Base-by-base conservation (phyloP, 2,113 vertebrate species). In the Crypturellus undulatus region DNA sequence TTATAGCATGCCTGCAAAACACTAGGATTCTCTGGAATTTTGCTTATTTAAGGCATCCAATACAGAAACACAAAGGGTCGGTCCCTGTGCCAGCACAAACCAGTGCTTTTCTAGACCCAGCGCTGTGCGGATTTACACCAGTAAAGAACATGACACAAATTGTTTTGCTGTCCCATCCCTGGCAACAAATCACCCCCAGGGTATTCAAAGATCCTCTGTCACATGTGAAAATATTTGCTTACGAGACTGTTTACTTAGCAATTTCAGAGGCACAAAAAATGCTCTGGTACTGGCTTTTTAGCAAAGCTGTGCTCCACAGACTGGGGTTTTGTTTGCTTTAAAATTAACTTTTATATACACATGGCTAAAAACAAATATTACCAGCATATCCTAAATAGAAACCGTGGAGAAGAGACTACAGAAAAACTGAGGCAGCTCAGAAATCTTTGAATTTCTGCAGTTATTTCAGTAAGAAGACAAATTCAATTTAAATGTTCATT, bases 401-500 rank as follows among this genome's bases (percentile, higher is more conserved):
- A 89, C 16, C 32, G 30, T 56, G 60, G 24, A 77, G 54, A 80
- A 65, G 28, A 54, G 45, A 42, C 54, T 40, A 52, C 17, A 76
- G 49, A 80, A 84, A 65, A 22, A 2, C 54, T 6, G 16, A 92
- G 34, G 45, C 63, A 77, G 59, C 75, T 81, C 7, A 0, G 49
- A 71, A 34, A 69, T 30, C 4, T 89, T 65, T 87, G 76, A 86
- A 76, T 45, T 84, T 78, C 69, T 77, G 60, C 63, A 77, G 83
- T 84, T 89, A 82, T 69, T 84, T 81, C 70, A 93, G 43, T 6
- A 16, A 79, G 36, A 43, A 90, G 88, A 32, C 63, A 93, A 95
- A 92, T 73, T 59, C 73, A 94, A 86, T 81, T 79, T 72, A 92
- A 95, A 77, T 2, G 4, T 81, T 92, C 65, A 32, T 43, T 84